These are phyloP conservation scores for Chiloscyllium punctatum DNA, from an alignment of 2,797 vertebrate genomes.

Conservation along the genomic window DNA sequence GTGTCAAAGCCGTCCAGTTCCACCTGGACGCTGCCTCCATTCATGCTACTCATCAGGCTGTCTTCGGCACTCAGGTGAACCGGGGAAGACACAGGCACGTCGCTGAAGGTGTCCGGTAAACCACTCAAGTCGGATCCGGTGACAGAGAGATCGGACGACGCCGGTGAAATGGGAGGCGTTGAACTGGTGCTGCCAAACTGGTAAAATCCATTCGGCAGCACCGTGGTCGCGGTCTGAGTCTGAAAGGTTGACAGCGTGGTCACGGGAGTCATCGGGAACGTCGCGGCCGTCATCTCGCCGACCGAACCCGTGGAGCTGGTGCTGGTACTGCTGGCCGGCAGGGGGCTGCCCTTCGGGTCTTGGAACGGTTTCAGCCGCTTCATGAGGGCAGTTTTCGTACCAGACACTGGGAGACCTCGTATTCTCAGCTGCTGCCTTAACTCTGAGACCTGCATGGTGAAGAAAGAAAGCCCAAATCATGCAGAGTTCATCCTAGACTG, in stretches of 20 bases:
- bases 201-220: constrained; percentile 80
- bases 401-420: constrained; percentile 87
- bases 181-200: constrained; percentile 90
- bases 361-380: constrained; percentile 87
- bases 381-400: constrained; percentile 89
- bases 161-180: constrained; percentile 87
- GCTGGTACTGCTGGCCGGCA: constrained; percentile 62
- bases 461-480: not conserved
- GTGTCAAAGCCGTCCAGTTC: constrained; percentile 73
- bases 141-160: constrained; percentile 85
- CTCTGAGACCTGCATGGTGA: constrained; percentile 76
- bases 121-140: constrained; percentile 61
- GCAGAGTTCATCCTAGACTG: not conserved
- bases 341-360: constrained; percentile 61
- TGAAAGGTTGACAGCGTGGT: constrained; percentile 74
- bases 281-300: constrained; percentile 80
- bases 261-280: constrained; percentile 82
- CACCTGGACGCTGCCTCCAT: constrained; percentile 53
- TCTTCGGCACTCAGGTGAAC: constrained; percentile 68
- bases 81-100: constrained; percentile 82
- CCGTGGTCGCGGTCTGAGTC: constrained; percentile 69
- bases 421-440: constrained; percentile 90
- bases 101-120: constrained; percentile 85
- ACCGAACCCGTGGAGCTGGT: not conserved
- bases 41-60: constrained; percentile 61